Conservation (phyloP, 1,140 invertebrate species). For the Drosophila oshimai region DNA sequence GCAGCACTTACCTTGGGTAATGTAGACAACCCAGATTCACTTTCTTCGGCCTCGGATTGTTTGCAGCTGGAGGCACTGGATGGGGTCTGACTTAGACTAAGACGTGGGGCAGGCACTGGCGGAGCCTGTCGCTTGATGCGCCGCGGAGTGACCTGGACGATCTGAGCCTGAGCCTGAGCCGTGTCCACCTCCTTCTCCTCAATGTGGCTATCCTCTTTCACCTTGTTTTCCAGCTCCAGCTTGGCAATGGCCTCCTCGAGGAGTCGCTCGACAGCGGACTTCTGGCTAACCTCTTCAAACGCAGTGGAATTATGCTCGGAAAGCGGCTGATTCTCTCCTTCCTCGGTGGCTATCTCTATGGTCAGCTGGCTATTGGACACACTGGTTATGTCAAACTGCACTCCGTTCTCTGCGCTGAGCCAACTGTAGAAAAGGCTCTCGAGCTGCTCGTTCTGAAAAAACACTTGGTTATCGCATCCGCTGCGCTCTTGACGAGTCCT, state of each 20-base stretch:
- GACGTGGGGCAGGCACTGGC: slow-evolving; percentile 55
- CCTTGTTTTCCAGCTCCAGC: slow-evolving; percentile 49
- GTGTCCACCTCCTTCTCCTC: slow-evolving; percentile 57
- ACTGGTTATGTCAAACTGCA: slow-evolving; percentile 67
- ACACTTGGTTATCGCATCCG: slow-evolving; percentile 39
- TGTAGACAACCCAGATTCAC: slow-evolving; percentile 69
- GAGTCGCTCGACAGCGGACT: slow-evolving; percentile 61
- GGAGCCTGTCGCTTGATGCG: slow-evolving; percentile 52
- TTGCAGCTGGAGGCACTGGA: slow-evolving; percentile 54
- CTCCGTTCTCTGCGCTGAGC: slow-evolving; percentile 66
- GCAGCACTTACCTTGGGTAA: slow-evolving; percentile 63
- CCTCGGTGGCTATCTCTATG: slow-evolving; percentile 54
- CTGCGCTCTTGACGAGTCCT: slow-evolving; percentile 60
- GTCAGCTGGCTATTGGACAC: slow-evolving; percentile 34
- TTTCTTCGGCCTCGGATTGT: slow-evolving; percentile 68
- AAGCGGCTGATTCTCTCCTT: neutral
- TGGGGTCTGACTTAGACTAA: slow-evolving; percentile 28
- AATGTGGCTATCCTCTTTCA: slow-evolving; percentile 28
- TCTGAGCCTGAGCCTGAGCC: neutral
- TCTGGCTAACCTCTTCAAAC: slow-evolving; percentile 42
- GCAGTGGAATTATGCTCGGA: slow-evolving; percentile 4
- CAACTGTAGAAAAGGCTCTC: slow-evolving; percentile 73
- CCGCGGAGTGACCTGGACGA: slow-evolving; percentile 24
- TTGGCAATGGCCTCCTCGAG: slow-evolving; percentile 77
- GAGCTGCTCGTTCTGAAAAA: slow-evolving; percentile 71